Base-by-base conservation (phyloP, 2,888 invertebrate species). In the Nasonia oneida region DNA sequence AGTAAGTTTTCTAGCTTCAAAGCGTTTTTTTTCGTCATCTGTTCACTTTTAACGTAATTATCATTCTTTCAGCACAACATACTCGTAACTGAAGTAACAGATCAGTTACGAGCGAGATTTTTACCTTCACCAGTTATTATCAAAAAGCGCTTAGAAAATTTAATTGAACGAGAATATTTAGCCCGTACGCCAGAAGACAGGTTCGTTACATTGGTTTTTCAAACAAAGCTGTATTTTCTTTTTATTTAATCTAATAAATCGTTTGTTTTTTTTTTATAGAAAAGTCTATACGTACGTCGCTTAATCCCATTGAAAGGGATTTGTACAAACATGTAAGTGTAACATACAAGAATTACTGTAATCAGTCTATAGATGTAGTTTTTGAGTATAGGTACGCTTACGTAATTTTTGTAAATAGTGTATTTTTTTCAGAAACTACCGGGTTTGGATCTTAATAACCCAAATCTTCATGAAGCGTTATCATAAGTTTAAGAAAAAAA, bases 161-260 rank as follows among this genome's bases (percentile, higher is more conserved):
- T 99, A 92, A 99, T 99, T 94, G 99, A 99, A 94, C 96, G 99
- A 90, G 99, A 99, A 95, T 99, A 99, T 95, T 95, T 99, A 93
- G 98, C 98, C 90, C 96, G 99, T 94, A 98, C 99, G 93, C 97
- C 98, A 86, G 98, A 99, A 94, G 99, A 99, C 95, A 96, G 97
- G 94, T 94, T 90, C 86, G 90, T 87, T 47, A 29, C 75, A 42
- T 71, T 81, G 18, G 3, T 47, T 47, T 12, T n/a, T n/a, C 6
- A 83, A 61, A 75, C 50, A 10, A 57, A 39, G 50, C 15, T 73
- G 14, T 29, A 4, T 70, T 18, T 18, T 37, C 3, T 33, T 39
- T 73, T 14, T 50, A 83, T 76, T 74, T 53, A n/a, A 29, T 37
- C 14, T 53, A 57, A 47, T 29, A 0, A 37, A 70, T 29, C 18